Percentiles rank a stretch among this genome's conserved stretches.
These are phyloP conservation scores for Caprella mutica DNA, from an alignment of 2,888 invertebrate genomes.

Conservation along the genomic window DNA sequence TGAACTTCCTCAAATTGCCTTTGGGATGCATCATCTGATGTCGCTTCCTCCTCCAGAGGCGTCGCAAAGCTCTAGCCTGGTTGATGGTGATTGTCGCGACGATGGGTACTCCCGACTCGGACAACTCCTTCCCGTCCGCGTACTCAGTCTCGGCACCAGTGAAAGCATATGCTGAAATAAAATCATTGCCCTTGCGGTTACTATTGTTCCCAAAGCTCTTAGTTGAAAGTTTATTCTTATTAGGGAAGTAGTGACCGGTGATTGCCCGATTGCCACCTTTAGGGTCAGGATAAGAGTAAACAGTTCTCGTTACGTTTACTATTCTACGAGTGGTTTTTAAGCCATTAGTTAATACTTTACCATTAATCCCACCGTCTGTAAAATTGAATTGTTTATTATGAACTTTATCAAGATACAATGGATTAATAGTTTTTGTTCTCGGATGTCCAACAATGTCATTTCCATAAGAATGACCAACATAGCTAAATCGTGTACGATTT, in stretches of 20 bases:
- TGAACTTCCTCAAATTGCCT: too few species aligned
- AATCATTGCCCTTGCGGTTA: slow-evolving; percentile 18
- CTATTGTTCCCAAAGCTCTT: background rate
- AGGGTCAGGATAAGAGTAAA: slow-evolving; percentile 5
- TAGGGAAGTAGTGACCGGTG: background rate
- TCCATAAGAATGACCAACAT: slow-evolving; percentile 28
- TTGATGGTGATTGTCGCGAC: slow-evolving; percentile 12
- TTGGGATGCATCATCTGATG: slow-evolving; percentile 18
- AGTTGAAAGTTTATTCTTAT: background rate
- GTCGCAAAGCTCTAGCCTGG: slow-evolving; percentile 18
- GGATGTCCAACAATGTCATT: slow-evolving; percentile 28
- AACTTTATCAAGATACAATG: too few species aligned
- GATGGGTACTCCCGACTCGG: slow-evolving; percentile 12
- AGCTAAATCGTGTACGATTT: slow-evolving; percentile 20
- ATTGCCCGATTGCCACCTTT: slow-evolving; percentile 1
- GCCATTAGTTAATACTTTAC: background rate
- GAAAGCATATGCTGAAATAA: slow-evolving; percentile 31
- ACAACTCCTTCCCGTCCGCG: slow-evolving; percentile 30
- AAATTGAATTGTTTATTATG: too few species aligned
- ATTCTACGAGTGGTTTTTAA: slow-evolving; percentile 5
- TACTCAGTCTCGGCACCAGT: slow-evolving; percentile 21
- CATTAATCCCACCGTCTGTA: too few species aligned
- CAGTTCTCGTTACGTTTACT: slow-evolving; percentile 3
- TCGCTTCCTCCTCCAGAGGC: slow-evolving; percentile 25
- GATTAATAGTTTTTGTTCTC: background rate